A percentile compares a stretch with the other conserved stretches of the same genome.
phyloP scores from a whole-genome alignment of 2,113 vertebrate genomes.

The Burhinus bistriatus region DNA sequence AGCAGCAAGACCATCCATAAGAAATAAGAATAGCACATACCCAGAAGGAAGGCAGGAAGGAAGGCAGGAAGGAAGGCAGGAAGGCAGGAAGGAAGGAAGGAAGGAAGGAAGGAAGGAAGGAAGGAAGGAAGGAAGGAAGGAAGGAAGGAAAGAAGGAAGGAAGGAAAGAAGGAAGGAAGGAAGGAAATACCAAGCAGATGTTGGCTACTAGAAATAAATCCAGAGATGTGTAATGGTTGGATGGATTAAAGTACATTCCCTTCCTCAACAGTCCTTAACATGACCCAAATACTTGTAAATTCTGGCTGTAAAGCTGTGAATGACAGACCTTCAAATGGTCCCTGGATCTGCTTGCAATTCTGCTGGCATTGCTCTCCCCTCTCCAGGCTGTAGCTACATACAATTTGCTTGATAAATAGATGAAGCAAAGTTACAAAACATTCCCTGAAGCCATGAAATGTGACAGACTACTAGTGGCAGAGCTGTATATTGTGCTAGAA shows the following conservation, averaged over 20 bases:
- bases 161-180: not conserved
- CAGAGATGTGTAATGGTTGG: not conserved
- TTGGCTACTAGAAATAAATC: not conserved
- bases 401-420: conserved; percentile 33
- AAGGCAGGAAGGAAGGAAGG: not conserved
- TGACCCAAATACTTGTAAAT: conserved; percentile 17
- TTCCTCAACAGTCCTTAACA: not conserved
- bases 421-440: conserved; percentile 14
- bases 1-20: not conserved
- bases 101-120: not conserved
- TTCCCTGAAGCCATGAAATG: not conserved
- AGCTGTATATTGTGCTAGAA: not conserved
- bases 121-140: not conserved
- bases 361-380: not conserved
- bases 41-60: not conserved
- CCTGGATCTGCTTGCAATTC: not conserved
- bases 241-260: not conserved
- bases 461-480: not conserved
- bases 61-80: not conserved
- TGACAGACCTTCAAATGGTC: not conserved
- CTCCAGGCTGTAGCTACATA: not conserved
- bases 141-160: not conserved
- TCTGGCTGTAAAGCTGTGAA: conserved; percentile 25
- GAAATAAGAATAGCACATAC: not conserved
- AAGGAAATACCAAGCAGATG: not conserved